Evolutionary conservation across 2,113 vertebrate genomes (phyloP).

Genomic region (Seriola dumerili): DNA sequence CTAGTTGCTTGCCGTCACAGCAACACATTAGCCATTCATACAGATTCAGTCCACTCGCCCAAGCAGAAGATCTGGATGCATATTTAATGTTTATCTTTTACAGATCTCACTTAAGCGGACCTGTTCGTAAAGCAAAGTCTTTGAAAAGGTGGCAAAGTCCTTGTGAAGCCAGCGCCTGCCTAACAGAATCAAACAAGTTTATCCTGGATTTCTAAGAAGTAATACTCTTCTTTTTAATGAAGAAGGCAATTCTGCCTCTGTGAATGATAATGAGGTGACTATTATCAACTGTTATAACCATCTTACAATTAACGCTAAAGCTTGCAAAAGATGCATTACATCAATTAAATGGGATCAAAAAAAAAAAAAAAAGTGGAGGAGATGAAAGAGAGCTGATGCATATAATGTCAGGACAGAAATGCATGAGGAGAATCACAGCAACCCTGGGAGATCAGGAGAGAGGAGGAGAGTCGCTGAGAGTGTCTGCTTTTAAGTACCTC

Average conservation of each 20-base stretch:
- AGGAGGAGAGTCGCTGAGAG: slow-evolving; percentile 88
- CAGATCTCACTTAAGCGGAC: slow-evolving; percentile 76
- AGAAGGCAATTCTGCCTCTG: slow-evolving; percentile 27
- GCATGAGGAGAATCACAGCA: slow-evolving; percentile 58
- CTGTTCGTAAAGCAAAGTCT: slow-evolving; percentile 66
- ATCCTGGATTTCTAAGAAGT: slow-evolving; percentile 27
- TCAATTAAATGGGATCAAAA: slow-evolving; percentile 54
- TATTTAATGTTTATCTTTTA: slow-evolving; percentile 83
- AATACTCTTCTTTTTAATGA: slow-evolving; percentile 35
- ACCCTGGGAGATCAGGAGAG: slow-evolving; percentile 74
- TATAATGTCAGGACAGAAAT: slow-evolving; percentile 62
- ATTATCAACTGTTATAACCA: slow-evolving; percentile 45
- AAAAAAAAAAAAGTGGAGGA: slow-evolving; percentile 21
- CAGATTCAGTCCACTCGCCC: slow-evolving; percentile 81
- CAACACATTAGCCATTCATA: slow-evolving; percentile 84
- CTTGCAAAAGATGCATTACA: slow-evolving; percentile 36
- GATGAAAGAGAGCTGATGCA: slow-evolving; percentile 65
- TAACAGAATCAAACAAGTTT: slow-evolving; percentile 58
- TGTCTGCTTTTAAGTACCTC: slow-evolving; percentile 91
- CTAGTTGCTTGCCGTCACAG: slow-evolving; percentile 77
- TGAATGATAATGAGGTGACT: slow-evolving; percentile 57
- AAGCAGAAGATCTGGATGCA: slow-evolving; percentile 83
- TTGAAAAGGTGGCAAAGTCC: slow-evolving; percentile 74
- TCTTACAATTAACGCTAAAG: slow-evolving; percentile 57
- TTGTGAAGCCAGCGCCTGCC: slow-evolving; percentile 44